Evolutionary conservation across 2,113 vertebrate species (phyloP), one percentile per base, ranked within the genome.

Genomic region (Heloderma charlesbogerti): DNA sequence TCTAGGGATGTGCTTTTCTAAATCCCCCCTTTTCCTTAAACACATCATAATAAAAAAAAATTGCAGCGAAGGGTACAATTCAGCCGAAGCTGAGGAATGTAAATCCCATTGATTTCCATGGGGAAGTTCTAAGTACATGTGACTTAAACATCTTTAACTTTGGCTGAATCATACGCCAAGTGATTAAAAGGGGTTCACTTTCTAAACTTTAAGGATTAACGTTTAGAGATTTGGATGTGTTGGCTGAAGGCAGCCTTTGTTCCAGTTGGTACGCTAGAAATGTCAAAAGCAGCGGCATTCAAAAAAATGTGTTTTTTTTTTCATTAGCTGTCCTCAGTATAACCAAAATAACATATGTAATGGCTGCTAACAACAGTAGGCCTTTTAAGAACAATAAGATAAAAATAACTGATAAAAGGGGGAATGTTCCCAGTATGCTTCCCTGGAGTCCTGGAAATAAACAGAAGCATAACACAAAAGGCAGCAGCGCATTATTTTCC

Each of bases 301-400:
- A 86, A 66, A 54, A 54, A 54, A 54, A 54, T 7, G 6, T 6
- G n/a, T 6, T 88, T 95, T 87, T 94, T 90, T 95, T 77, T 91
- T 91, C 78, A 92, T 95, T 91, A 92, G 2, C 20, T 91, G 92
- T 84, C 54, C 15, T 86, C 74, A 89, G 1, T 91, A 69, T 85
- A 91, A 86, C 45, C 75, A 22, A 91, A 92, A 92, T 89, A 95
- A 74, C 57, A 85, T 82, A 79, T 92, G 51, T 80, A 94, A 91
- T 85, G 92, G 29, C 54, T 91, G 71, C 79, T 91, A 92, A 91
- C 20, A 94, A 84, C 6, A 31, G 63, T 1, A 89, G 79, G 88
- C 79, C 75, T 93, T 94, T 94, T 91, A 89, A 3, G 91, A 93
- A 92, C 34, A 86, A 87, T 66, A 91, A 63, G 77, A 81, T 34